Percentiles rank a stretch among this genome's conserved stretches.
Conservation (phyloP, 1,140 invertebrate species). For the Branchinecta lynchi region DNA sequence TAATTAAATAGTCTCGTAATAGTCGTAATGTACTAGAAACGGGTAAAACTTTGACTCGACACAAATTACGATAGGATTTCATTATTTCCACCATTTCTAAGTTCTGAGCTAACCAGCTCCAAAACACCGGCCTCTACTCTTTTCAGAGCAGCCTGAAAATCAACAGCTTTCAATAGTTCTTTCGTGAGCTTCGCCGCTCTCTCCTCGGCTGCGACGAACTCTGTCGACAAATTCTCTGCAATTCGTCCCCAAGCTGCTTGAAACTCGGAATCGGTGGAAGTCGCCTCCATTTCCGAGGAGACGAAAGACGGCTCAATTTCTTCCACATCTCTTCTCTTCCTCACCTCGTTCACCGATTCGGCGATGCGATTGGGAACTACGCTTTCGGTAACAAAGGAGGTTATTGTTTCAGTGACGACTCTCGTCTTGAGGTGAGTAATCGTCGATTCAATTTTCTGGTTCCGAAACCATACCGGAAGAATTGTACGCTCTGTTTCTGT, state of each 20-base stretch:
- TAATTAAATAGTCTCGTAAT: too few species aligned
- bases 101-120: background rate
- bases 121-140: background rate
- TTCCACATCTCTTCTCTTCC: background rate
- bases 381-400: background rate
- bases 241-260: background rate
- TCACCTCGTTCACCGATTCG: background rate
- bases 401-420: background rate
- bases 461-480: background rate
- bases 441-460: background rate
- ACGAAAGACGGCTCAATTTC: background rate
- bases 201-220: background rate
- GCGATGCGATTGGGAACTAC: background rate
- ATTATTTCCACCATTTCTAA: too few species aligned
- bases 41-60: too few species aligned
- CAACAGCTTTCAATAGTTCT: background rate
- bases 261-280: background rate
- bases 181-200: background rate
- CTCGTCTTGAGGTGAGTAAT: background rate
- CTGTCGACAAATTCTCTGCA: background rate
- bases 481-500: background rate
- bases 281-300: background rate
- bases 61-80: too few species aligned
- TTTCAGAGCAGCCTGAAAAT: background rate
- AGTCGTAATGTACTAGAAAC: too few species aligned